Base-by-base conservation (phyloP, 2,113 vertebrate genomes). In the Ranitomeya variabilis region DNA sequence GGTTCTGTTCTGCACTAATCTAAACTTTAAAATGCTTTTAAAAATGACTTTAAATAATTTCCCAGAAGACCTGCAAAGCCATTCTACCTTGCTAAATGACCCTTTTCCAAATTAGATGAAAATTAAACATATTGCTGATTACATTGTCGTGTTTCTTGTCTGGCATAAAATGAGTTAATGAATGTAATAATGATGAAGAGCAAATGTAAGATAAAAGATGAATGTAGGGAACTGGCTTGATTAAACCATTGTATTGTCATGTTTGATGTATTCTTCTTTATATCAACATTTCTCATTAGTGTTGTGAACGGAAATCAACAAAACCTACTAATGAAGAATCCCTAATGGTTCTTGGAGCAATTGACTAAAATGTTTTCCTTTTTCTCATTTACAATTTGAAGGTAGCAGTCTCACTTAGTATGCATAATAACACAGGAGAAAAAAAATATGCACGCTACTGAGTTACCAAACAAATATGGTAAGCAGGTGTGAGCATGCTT, bases 161-260 rank as follows among this genome's bases (percentile, higher is more conserved):
- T 90, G 90, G 85, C 83, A 77, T 91, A 90, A 90, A 90, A 89
- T 55, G 89, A 90, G 85, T 71, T 86, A 81, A 21, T 89, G 90
- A 86, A 26, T 83, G 67, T 90, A 89, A 85, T 45, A 45, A 81
- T 91, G 87, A 83, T 84, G 81, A 89, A 52, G 66, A 84, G 73
- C 45, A 89, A 84, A 83, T 84, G 59, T 83, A 67, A 78, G 73
- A 83, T 89, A 90, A 92, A 92, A 92, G 90, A 90, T 80, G 90
- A 89, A 90, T 78, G 83, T 89, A 88, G 57, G 62, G 90, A 91
- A 80, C n/a, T 90, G 71, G 23, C 90, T 91, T 77, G 62, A 88
- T 91, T 92, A 90, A 90, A 87, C 26, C 91, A 91, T 79, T 71
- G 84, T 89, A 87, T 89, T 91, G 51, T 87, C 79, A 82, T 74